phyloP scores from a whole-genome alignment of 2,113 vertebrate species.

The Channa argus region DNA sequence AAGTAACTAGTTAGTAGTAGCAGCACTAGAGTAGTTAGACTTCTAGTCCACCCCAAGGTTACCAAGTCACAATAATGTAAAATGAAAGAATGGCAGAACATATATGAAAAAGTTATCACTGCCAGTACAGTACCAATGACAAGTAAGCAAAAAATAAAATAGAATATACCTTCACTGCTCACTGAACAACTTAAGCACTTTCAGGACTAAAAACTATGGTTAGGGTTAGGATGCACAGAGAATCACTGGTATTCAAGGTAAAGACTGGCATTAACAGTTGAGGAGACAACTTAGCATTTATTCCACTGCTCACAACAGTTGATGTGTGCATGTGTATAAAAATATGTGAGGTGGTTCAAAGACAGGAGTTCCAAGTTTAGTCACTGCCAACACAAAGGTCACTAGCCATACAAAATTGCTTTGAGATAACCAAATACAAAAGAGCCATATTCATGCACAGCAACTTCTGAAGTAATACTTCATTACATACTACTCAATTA shows the following conservation, averaged over 20 bases:
- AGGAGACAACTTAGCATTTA: conserved; percentile 17
- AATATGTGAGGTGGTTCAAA: conserved; percentile 1
- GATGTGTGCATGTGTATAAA: conserved; percentile 14
- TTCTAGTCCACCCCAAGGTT: background rate
- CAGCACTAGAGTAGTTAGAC: background rate
- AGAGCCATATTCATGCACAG: background rate
- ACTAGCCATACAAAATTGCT: conserved; percentile 1
- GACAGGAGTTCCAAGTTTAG: conserved; percentile 4
- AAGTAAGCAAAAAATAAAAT: conserved; percentile 49
- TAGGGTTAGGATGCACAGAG: background rate
- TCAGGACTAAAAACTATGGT: conserved; percentile 5
- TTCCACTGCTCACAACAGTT: conserved; percentile 7
- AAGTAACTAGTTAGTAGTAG: too few species aligned
- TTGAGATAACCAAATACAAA: background rate
- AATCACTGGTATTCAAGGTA: conserved; percentile 29
- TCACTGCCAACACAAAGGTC: conserved; percentile 6
- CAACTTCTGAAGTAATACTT: background rate
- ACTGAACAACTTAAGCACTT: conserved; percentile 33
- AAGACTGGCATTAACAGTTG: conserved; percentile 33
- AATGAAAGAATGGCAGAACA: background rate
- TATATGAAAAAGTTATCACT: conserved; percentile 5
- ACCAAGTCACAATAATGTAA: background rate
- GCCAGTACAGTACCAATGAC: conserved; percentile 25
- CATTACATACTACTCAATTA: too few species aligned
- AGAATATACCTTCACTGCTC: conserved; percentile 42